phyloP scores from a whole-genome alignment of 2,113 vertebrate species.

The Isurus oxyrinchus region DNA sequence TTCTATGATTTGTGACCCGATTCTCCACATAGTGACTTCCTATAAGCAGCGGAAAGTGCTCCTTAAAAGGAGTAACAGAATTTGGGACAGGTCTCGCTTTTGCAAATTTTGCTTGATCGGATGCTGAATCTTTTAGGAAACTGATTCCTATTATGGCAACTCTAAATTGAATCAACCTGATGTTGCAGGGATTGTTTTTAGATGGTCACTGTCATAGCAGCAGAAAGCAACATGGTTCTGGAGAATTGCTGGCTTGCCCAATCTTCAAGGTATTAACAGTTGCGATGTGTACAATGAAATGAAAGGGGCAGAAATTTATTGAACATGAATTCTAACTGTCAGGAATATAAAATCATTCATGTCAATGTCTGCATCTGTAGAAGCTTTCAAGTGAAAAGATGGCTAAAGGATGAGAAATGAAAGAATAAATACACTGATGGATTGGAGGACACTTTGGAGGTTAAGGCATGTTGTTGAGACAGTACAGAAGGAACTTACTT shows the following conservation, averaged over 20 bases:
- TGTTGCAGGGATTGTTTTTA: not conserved
- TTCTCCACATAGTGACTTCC: not conserved
- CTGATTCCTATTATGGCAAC: no score
- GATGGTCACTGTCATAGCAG: not conserved
- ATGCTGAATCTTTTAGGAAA: not conserved
- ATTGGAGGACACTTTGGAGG: not conserved
- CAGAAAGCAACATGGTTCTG: not conserved
- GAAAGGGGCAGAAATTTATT: not conserved
- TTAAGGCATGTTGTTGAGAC: not conserved
- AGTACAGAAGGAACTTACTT: not conserved
- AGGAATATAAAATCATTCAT: not conserved
- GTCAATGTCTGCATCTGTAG: not conserved
- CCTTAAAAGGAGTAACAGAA: not conserved
- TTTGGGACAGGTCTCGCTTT: not conserved
- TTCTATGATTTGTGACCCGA: not conserved
- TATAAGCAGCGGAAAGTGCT: not conserved
- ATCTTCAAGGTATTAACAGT: not conserved
- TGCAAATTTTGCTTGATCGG: not conserved
- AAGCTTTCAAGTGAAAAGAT: no score
- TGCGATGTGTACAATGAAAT: not conserved
- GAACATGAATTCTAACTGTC: not conserved
- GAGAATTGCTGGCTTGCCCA: not conserved
- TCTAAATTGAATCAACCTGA: no score
- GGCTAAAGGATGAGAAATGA: no score
- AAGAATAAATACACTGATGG: not conserved